phyloP scores from a whole-genome alignment of 2,113 vertebrate genomes.

The Salvelinus sp. region DNA sequence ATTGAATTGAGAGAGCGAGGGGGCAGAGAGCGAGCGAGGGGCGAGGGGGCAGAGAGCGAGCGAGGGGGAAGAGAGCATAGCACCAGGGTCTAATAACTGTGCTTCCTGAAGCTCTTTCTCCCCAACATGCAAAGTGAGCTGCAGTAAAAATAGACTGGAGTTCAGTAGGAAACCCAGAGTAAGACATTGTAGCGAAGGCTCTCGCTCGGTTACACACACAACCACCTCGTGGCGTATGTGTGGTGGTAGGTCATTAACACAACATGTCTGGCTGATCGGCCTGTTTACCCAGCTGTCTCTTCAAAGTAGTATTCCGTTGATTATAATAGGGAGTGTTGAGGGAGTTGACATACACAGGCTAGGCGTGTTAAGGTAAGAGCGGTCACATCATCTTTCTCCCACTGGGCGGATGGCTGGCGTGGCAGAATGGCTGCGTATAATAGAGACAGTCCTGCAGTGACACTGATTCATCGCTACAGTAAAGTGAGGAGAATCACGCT shows the following conservation, averaged over 20 bases:
- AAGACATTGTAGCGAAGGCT: constrained; percentile 32
- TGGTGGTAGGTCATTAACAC: background rate
- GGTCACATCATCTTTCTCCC: constrained; percentile 40
- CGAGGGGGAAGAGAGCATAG: background rate
- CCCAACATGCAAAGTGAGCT: constrained; percentile 40
- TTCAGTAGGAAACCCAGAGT: constrained; percentile 13
- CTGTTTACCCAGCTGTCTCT: no score
- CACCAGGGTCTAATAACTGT: constrained; percentile 31
- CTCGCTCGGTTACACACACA: background rate
- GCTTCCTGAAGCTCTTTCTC: constrained; percentile 26
- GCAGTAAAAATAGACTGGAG: constrained; percentile 44
- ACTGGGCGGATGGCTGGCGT: background rate
- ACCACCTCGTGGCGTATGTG: background rate
- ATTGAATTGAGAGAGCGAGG: no score
- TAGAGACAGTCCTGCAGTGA: constrained; percentile 27
- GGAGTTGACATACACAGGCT: background rate
- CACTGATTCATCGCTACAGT: constrained; percentile 49
- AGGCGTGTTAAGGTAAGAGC: constrained; percentile 6
- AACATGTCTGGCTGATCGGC: no score
- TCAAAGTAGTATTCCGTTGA: no score
- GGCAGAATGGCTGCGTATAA: constrained; percentile 4
- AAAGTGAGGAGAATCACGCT: constrained; percentile 25
- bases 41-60: background rate
- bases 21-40: background rate
- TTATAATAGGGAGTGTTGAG: no score